Base-by-base conservation (phyloP, 2,113 vertebrate genomes). In the Sinocyclocheilus anshuiensis region DNA sequence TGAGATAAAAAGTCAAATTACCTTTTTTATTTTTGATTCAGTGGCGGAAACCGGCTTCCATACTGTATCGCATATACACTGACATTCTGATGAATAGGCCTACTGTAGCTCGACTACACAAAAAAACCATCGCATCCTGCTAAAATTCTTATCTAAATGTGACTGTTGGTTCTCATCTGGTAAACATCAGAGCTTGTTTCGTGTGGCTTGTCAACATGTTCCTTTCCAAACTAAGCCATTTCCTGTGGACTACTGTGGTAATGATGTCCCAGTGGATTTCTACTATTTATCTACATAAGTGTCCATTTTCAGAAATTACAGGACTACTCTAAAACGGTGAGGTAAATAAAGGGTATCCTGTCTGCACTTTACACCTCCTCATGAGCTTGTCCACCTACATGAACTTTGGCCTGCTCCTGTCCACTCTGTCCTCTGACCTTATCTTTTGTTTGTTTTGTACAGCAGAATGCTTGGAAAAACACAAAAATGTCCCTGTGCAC, bases 391-490 rank as follows among this genome's bases (percentile, higher is more conserved):
- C 39, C 74, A 50, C 16, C 42, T 26, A n/a, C 42, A 24, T 63
- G 24, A 3, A 50, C 57, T 57, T 36, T 75, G 67, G 15, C 26
- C 8, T 71, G 1, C 16, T n/a, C 57, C 15, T 18, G 20, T 86
- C 29, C 26, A 61, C 29, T 83, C 50, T 65, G 8, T 53, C 55
- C 42, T 83, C 50, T 65, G 8, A 39, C 45, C 11, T 11, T 82
- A 82, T 82, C 80, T 24, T 18, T 39, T 69, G 55, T 87, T 87
- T 83, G 33, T 77, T 63, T 42, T 69, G 22, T 29, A 22, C 6
- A 57, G 6, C 8, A 24, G 26, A 88, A 50, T 77, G 74, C 74
- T 48, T 6, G 78, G 80, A 83, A 63, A 72, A 80, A 57, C 76
- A 78, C 16, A 57, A 71, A 18, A 57, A 57, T n/a, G 36, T 65